Evolutionary conservation across 2,797 vertebrate genomes (phyloP), one percentile per base, ranked within the genome.

Genomic region (Phylloscopus collybita): DNA sequence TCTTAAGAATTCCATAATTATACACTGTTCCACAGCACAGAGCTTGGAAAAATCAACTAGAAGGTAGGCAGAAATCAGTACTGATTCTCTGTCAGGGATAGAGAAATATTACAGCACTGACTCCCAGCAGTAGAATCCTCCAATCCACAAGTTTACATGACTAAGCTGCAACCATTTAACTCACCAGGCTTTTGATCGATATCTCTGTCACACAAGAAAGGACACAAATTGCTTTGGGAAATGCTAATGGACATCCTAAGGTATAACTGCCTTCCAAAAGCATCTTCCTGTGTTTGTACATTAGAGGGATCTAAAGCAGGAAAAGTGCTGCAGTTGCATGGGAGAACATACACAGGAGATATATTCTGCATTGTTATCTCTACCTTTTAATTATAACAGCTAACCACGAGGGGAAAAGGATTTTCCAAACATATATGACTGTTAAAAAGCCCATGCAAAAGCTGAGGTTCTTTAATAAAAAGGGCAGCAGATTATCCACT

Each of bases 181-280:
- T 67, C 70, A 53, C 6, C 13, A 67, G 72, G 76, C 65, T 2
- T 70, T 80, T 92, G 91, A 86, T 96, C 16, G 1, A 64, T 88
- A 50, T 61, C 40, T 80, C 62, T 80, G 80, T 87, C 76, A 81
- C 79, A 87, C 56, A 59, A 87, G 64, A 86, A 73, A 76, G 64
- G 84, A 89, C 78, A 85, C 45, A 87, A 53, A 67, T 54, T 64
- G 78, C 67, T 92, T 80, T 83, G 75, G 93, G 65, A 96, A 89
- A 91, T 40, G 57, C 38, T 95, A 93, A 87, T 65, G 32, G 69
- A 26, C 32, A 71, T 54, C 57, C 54, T 34, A 61, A 89, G 65
- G 57, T 70, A 23, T 56, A 57, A 40, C 32, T 80, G 40, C 53
- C 44, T 67, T 84, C 29, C 25, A 64, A 49, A 44, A 75, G 26